Evolutionary conservation across 2,113 vertebrate genomes (phyloP).

Genomic region (Seriola dumerili): DNA sequence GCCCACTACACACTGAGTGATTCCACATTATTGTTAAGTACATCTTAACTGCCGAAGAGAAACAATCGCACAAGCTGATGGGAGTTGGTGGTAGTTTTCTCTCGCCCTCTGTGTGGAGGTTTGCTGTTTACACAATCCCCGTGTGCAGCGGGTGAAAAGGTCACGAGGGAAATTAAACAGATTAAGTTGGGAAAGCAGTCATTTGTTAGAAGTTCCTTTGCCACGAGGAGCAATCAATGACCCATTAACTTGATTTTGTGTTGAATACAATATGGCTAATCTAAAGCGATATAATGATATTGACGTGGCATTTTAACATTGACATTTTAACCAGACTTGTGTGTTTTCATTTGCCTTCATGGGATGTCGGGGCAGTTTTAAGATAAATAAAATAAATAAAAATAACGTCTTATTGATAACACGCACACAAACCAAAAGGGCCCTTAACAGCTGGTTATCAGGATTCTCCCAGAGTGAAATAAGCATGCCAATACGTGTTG

Average conservation of each 20-base stretch:
- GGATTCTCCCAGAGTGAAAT: background rate
- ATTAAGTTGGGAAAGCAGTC: background rate
- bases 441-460: background rate
- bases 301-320: conserved; percentile 5
- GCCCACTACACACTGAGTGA: background rate
- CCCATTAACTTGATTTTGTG: conserved; percentile 41
- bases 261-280: background rate
- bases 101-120: background rate
- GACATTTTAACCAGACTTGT: background rate
- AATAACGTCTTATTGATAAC: background rate
- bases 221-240: conserved; percentile 23
- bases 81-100: background rate
- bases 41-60: background rate
- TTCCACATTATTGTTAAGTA: conserved; percentile 9
- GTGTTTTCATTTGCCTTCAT: background rate
- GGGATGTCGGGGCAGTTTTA: background rate
- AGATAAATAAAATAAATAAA: background rate
- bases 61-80: no score
- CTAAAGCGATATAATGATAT: background rate
- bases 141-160: background rate
- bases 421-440: background rate
- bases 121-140: background rate
- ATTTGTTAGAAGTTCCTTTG: conserved; percentile 13
- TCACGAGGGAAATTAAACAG: conserved; percentile 43
- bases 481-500: conserved; percentile 16